Conservation (phyloP, 2,888 invertebrate species). For the Cepaea hortensis region DNA sequence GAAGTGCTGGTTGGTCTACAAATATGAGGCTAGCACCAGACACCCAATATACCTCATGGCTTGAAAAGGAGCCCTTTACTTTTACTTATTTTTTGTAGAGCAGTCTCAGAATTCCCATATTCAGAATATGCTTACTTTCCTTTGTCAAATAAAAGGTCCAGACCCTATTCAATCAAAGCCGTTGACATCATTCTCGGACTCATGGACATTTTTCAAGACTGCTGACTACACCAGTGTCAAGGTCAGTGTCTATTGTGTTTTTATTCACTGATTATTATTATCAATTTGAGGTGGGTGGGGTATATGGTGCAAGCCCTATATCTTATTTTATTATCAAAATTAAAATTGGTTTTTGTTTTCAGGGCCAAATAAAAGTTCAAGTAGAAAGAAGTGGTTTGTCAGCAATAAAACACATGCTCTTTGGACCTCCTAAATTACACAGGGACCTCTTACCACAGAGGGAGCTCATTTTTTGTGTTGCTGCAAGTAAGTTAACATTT, state of each 20-base stretch:
- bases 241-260: background rate
- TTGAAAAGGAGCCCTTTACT: too few relatives aligned
- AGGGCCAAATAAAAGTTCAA: slow-evolving; percentile 60
- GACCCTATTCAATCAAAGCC: slow-evolving; percentile 44
- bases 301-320: too few relatives aligned
- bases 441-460: slow-evolving; percentile 73
- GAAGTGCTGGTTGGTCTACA: too few relatives aligned
- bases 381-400: slow-evolving; percentile 66
- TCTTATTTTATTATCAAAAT: too few relatives aligned
- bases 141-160: slow-evolving; percentile 15
- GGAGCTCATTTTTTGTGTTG: slow-evolving; percentile 77
- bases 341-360: slow-evolving; percentile 30
- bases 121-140: background rate
- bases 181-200: slow-evolving; percentile 48
- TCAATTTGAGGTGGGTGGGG: too few relatives aligned
- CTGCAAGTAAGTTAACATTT: slow-evolving; percentile 75
- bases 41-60: too few relatives aligned
- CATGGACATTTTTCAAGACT: slow-evolving; percentile 37
- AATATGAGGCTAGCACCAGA: too few relatives aligned
- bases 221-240: slow-evolving; percentile 37
- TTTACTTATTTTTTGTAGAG: background rate
- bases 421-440: slow-evolving; percentile 77
- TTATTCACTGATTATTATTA: too few relatives aligned
- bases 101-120: background rate
- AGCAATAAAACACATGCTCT: slow-evolving; percentile 71